Percentiles rank a stretch among this genome's conserved stretches.
phyloP scores from a whole-genome alignment of 1,140 invertebrate species.

The Drosophila novamexicana region DNA sequence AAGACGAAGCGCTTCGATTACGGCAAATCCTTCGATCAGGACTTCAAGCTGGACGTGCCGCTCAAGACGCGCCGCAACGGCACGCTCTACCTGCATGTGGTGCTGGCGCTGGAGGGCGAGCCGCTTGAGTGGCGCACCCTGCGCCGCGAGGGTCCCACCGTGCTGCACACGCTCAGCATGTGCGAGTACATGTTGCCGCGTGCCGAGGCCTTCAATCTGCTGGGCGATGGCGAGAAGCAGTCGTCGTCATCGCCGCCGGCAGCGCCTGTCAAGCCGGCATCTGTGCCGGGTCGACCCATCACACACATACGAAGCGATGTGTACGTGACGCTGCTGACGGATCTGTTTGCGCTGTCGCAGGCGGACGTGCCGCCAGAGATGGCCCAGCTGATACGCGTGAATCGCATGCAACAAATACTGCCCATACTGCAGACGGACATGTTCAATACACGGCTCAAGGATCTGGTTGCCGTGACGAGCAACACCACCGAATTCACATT shows the following conservation, averaged over 20 bases:
- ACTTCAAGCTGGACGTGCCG: constrained; percentile 88
- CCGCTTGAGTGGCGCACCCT: constrained; percentile 86
- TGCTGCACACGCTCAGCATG: constrained; percentile 87
- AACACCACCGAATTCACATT: constrained; percentile 87
- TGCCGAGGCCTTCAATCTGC: constrained; percentile 90
- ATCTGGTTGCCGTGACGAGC: constrained; percentile 88
- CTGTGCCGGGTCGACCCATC: constrained; percentile 52
- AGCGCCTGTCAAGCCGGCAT: no score
- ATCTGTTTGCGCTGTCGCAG: constrained; percentile 86
- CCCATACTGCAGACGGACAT: constrained; percentile 94
- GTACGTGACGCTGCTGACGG: constrained; percentile 87
- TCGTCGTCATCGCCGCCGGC: background rate
- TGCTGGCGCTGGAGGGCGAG: constrained; percentile 85
- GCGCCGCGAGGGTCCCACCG: constrained; percentile 85
- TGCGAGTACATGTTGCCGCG: constrained; percentile 90
- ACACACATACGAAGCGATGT: constrained; percentile 87
- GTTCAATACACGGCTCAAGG: constrained; percentile 90
- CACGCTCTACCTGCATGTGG: constrained; percentile 89
- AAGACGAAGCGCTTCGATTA: constrained; percentile 86
- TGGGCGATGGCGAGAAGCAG: constrained; percentile 85
- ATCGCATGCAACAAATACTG: constrained; percentile 89
- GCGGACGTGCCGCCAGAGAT: constrained; percentile 88
- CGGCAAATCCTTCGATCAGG: constrained; percentile 80
- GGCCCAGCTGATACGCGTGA: constrained; percentile 85
- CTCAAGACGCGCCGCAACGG: constrained; percentile 90